These are phyloP conservation scores for Triops cancriformis DNA, from an alignment of 1,140 invertebrate genomes.

Conservation along the genomic window DNA sequence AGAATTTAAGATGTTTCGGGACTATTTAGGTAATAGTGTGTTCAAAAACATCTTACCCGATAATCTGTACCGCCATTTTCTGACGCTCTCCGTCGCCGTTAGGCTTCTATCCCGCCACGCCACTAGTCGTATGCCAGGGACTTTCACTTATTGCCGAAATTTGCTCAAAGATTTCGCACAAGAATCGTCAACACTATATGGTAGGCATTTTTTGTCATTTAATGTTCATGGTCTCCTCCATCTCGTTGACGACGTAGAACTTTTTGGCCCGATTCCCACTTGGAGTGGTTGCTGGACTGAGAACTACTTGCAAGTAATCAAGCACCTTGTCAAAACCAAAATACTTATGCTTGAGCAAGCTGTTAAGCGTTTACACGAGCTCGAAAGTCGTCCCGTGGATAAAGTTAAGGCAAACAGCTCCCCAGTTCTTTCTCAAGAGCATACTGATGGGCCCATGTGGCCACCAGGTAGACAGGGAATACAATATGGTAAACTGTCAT, in stretches of 20 bases:
- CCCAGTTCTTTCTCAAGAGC: neutral
- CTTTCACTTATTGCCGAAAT: neutral
- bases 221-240: constrained; percentile 16
- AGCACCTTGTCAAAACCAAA: no score
- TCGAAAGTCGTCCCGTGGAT: neutral
- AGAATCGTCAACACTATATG: constrained; percentile 12
- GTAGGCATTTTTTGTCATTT: constrained; percentile 7
- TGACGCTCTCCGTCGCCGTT: neutral
- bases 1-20: neutral
- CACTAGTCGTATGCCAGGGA: neutral
- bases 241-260: neutral
- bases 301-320: no score
- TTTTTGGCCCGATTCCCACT: neutral
- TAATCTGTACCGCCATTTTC: neutral
- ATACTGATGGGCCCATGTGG: no score
- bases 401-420: neutral
- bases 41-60: neutral
- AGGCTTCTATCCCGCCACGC: neutral
- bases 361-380: no score
- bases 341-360: no score
- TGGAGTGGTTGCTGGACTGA: no score
- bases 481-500: neutral
- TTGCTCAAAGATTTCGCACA: neutral
- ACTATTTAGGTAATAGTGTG: neutral
- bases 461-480: neutral